Conservation (phyloP, 2,113 vertebrate genomes). For the Physeter macrocephalus region DNA sequence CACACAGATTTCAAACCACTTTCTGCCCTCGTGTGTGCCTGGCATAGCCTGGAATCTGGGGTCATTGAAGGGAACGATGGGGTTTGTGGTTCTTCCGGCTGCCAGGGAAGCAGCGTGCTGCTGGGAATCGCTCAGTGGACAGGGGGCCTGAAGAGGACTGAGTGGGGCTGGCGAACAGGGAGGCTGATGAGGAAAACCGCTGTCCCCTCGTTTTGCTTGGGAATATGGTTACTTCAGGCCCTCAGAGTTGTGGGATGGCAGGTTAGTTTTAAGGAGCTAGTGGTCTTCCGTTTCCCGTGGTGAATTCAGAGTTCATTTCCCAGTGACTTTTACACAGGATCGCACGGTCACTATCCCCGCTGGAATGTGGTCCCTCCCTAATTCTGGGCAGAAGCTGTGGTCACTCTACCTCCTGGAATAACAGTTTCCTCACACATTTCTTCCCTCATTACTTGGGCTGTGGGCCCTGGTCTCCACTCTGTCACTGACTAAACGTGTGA, state of each 20-base stretch:
- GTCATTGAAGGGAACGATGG: background rate
- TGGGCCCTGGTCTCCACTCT: background rate
- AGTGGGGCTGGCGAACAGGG: fast-evolving
- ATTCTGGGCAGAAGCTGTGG: background rate
- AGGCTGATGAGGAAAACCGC: background rate
- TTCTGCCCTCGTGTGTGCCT: slow-evolving; percentile 29
- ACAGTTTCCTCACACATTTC: background rate
- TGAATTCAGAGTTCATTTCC: background rate
- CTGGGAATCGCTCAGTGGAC: background rate
- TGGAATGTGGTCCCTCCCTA: background rate
- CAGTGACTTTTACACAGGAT: background rate
- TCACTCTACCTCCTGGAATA: background rate
- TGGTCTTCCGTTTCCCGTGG: background rate
- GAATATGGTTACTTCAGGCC: background rate
- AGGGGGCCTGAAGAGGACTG: background rate
- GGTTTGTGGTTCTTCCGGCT: background rate
- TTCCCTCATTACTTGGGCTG: background rate
- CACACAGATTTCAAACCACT: slow-evolving; percentile 30
- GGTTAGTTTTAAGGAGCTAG: background rate
- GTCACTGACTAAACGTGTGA: background rate
- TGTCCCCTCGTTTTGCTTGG: background rate
- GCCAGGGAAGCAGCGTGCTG: background rate
- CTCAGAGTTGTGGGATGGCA: background rate
- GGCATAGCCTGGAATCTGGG: background rate
- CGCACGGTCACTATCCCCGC: background rate